Base-by-base conservation (phyloP, 1,140 invertebrate genomes). In the Cecropterus lyciades region DNA sequence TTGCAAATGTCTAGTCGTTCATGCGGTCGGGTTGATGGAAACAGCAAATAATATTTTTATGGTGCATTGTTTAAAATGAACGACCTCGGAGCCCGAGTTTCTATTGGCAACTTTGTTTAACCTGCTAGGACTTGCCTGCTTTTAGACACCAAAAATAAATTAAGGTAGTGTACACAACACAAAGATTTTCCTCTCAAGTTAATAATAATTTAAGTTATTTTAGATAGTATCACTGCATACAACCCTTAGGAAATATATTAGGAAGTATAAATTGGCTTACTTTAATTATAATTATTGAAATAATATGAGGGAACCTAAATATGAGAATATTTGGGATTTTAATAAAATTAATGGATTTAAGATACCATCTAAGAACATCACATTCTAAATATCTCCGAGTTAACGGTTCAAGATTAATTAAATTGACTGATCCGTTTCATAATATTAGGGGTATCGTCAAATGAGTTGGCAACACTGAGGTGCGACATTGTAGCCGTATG, bases 11-110 rank as follows among this genome's bases (percentile, higher is more conserved):
- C 27, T 53, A 53, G 51, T 37, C 51, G 27, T 37, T 37, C 40
- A 37, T 37, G 51, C 30, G 51, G 14, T 15, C 51, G 49, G 30
- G 30, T 53, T 53, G 51, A 53, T 53, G 51, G 51, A 37, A 24
- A 30, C 14, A 24, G 51, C 51, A 53, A 53, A 53, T 53, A 33
- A 53, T 53, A 53, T 53, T 53, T 53, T 53, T 53, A 53, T 53
- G 30, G 30, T 8, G 51, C 51, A 53, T 53, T 53, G 51, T 53
- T 53, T 13, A 37, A 53, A 53, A 37, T 53, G 30, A 53, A 53
- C 30, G 51, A 37, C 9, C 51, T 53, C 30, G 27, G 5, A 53
- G 30, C 16, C 30, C 27, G 33, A 53, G 51, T 27, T 13, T 13
- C 40, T 52, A 37, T 10, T n/a, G 15, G 27, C 49, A 52, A 52